Conservation (phyloP, 1,140 invertebrate species). For the Homarus americanus region DNA sequence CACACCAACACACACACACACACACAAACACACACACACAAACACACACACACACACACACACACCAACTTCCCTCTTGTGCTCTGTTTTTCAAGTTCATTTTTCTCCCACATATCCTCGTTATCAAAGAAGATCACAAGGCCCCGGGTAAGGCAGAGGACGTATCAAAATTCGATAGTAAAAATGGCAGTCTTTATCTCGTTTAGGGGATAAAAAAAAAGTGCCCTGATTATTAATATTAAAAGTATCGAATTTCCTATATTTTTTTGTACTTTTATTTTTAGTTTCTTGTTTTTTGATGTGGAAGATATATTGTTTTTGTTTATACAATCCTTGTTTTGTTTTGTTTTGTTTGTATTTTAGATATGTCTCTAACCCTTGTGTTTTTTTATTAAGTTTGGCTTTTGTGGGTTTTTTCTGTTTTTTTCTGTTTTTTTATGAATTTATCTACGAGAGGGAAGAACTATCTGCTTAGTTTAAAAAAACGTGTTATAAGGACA, state of each 20-base stretch:
- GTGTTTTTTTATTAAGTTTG: too few species aligned
- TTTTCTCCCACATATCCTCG: not conserved
- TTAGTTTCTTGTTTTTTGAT: too few species aligned
- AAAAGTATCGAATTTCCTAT: not conserved
- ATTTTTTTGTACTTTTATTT: not conserved
- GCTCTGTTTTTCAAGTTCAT: not conserved
- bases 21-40: constrained; percentile 21
- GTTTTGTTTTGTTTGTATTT: too few species aligned
- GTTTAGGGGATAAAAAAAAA: not conserved
- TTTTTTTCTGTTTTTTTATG: too few species aligned
- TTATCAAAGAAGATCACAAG: not conserved
- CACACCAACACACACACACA: not conserved
- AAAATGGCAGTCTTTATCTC: not conserved
- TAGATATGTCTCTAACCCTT: too few species aligned
- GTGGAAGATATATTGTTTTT: too few species aligned
- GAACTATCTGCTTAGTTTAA: too few species aligned
- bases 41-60: not conserved
- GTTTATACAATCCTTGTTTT: too few species aligned
- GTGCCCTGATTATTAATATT: not conserved
- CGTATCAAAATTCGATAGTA: not conserved
- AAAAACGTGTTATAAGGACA: too few species aligned
- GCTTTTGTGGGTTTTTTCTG: too few species aligned
- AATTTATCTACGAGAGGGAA: too few species aligned
- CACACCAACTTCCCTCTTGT: not conserved
- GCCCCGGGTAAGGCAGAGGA: not conserved